These are phyloP conservation scores for Hoplostethus atlanticus DNA, from an alignment of 2,797 vertebrate species.

Conservation along the genomic window DNA sequence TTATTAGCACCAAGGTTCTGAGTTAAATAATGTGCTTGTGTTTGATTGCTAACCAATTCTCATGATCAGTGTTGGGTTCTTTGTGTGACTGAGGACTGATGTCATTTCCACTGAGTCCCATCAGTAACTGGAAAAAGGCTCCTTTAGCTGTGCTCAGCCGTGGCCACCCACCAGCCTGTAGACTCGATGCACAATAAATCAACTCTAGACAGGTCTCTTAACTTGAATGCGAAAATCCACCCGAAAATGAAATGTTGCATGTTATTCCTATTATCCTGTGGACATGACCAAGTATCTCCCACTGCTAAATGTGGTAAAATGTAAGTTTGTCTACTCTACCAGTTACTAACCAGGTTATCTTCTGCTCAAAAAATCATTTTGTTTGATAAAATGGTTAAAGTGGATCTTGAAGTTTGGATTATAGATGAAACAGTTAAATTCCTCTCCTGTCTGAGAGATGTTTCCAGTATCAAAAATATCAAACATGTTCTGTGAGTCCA, in stretches of 20 bases:
- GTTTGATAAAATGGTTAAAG: no score
- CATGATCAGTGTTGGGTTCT: slow-evolving; percentile 1
- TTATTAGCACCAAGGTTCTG: slow-evolving; percentile 1
- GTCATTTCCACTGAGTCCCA: slow-evolving; percentile 20
- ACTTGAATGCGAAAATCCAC: slow-evolving; percentile 1
- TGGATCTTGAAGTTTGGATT: no score
- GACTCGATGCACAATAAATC: slow-evolving; percentile 1
- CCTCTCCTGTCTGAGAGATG: no score
- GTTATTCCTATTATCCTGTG: slow-evolving; percentile 4
- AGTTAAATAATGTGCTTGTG: neutral
- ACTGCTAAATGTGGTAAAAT: no score
- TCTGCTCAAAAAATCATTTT: no score
- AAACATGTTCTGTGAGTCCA: neutral
- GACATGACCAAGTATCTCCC: neutral
- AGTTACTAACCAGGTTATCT: no score
- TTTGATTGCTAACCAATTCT: neutral
- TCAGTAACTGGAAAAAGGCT: neutral
- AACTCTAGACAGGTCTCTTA: neutral
- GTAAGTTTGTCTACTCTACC: no score
- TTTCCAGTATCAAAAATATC: no score
- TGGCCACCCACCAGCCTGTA: slow-evolving; percentile 14
- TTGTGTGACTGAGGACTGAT: slow-evolving; percentile 15
- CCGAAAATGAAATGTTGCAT: neutral
- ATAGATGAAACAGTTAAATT: no score
- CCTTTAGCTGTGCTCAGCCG: neutral